Conservation (phyloP, 2,797 vertebrate genomes). For the Ibycter americanus region DNA sequence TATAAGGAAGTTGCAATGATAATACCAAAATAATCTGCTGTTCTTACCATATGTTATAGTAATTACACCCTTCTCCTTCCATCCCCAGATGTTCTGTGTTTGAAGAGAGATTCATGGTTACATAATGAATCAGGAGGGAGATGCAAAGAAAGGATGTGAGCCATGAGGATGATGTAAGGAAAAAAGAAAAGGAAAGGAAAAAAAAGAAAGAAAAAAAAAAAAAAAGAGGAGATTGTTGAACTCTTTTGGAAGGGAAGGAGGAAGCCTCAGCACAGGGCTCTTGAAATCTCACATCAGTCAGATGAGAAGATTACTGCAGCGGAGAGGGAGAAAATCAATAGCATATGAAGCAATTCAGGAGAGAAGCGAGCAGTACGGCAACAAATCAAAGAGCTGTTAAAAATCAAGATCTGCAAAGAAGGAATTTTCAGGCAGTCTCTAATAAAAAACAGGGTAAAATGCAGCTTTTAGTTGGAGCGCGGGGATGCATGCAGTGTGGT, state of each 20-base stretch:
- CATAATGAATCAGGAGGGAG: conserved; percentile 58
- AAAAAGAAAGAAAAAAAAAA: no score
- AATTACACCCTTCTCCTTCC: conserved; percentile 33
- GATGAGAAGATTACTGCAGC: not conserved
- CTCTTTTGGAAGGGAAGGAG: conserved; percentile 34
- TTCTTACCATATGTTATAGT: conserved; percentile 45
- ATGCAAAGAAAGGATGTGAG: conserved; percentile 33
- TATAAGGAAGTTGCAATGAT: conserved; percentile 57
- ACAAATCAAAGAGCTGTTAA: conserved; percentile 3
- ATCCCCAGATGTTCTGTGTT: conserved; percentile 53
- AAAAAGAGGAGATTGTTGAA: not conserved
- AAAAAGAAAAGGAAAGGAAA: not conserved
- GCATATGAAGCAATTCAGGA: not conserved
- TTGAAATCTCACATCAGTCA: not conserved
- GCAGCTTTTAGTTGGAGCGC: not conserved
- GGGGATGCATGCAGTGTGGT: not conserved
- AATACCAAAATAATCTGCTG: conserved; percentile 57
- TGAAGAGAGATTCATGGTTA: conserved; percentile 58
- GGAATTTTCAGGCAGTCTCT: not conserved
- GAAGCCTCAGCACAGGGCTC: not conserved
- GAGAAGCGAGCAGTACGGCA: not conserved
- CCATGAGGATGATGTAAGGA: conserved; percentile 50
- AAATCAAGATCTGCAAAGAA: not conserved
- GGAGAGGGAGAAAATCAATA: not conserved
- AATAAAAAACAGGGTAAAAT: not conserved